These are phyloP conservation scores for Tanytarsus gracilentus DNA, from an alignment of 2,888 invertebrate genomes.

Conservation along the genomic window DNA sequence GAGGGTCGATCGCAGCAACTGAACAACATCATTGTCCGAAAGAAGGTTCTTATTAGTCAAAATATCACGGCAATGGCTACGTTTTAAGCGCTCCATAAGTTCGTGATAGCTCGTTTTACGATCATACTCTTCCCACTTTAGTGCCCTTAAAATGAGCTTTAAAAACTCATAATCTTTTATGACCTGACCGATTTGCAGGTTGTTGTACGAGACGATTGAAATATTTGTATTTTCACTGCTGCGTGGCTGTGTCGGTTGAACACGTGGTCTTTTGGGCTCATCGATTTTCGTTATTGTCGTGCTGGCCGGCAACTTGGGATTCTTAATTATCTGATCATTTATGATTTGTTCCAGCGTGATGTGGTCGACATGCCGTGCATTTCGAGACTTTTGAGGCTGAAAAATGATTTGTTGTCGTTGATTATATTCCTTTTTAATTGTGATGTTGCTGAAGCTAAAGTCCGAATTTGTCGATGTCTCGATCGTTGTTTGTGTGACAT, in stretches of 20 bases:
- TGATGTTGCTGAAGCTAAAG: constrained; percentile 23
- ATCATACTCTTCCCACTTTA: constrained; percentile 25
- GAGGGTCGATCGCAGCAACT: constrained; percentile 11
- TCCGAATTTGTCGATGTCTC: constrained; percentile 25
- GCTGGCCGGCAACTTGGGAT: constrained; percentile 22
- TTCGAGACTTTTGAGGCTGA: constrained; percentile 24
- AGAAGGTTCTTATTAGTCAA: constrained; percentile 23
- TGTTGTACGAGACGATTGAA: constrained; percentile 23
- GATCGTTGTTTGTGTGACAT: constrained; percentile 15
- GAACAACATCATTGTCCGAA: constrained; percentile 21
- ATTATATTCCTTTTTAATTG: constrained; percentile 24
- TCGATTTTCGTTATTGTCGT: constrained; percentile 24
- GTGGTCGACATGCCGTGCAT: constrained; percentile 29
- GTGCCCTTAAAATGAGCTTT: constrained; percentile 18
- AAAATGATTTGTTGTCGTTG: constrained; percentile 20
- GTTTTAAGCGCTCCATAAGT: constrained; percentile 12
- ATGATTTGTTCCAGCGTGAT: constrained; percentile 30
- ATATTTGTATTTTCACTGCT: not conserved
- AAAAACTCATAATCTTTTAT: constrained; percentile 21
- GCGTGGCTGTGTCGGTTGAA: not conserved
- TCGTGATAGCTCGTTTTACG: constrained; percentile 21
- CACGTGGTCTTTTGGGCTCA: constrained; percentile 4
- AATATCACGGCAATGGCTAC: constrained; percentile 18
- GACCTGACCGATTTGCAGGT: constrained; percentile 20
- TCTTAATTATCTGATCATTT: constrained; percentile 30